Evolutionary conservation across 1,140 invertebrate species (phyloP).

Genomic region (Papilio machaon): DNA sequence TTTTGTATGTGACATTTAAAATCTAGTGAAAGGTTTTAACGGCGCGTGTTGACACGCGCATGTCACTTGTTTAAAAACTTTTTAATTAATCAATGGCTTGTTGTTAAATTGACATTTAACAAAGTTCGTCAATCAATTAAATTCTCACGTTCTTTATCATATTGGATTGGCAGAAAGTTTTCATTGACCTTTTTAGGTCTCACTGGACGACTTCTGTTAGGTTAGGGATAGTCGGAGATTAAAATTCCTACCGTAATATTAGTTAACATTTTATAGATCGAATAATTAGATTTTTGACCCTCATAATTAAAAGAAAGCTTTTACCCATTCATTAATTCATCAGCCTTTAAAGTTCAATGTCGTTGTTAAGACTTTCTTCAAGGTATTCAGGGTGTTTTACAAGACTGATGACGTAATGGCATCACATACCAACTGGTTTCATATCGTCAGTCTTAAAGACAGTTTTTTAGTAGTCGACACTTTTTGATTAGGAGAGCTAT

Average conservation of each 20-base stretch:
- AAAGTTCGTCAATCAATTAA: conserved; percentile 8
- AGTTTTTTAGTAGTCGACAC: no score
- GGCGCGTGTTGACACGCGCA: neutral
- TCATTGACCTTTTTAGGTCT: neutral
- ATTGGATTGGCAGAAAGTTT: neutral
- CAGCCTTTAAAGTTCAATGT: neutral
- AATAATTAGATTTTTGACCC: no score
- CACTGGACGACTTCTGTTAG: no score
- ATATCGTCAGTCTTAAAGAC: neutral
- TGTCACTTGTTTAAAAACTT: conserved; percentile 10
- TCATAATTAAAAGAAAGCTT: neutral
- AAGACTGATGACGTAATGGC: neutral
- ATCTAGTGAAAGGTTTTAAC: conserved; percentile 21
- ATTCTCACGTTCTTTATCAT: neutral
- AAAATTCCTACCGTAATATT: no score
- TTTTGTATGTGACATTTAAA: conserved; percentile 27
- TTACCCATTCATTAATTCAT: neutral
- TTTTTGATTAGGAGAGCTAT: neutral
- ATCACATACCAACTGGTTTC: neutral
- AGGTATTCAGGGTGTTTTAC: neutral
- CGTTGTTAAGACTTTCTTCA: neutral
- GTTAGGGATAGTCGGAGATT: no score
- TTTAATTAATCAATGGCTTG: conserved; percentile 19
- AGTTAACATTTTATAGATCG: no score
- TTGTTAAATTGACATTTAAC: conserved; percentile 22